Percentiles rank a stretch among this genome's conserved stretches.
Conservation (phyloP, 2,888 invertebrate species). For the Melinaea menophilus region DNA sequence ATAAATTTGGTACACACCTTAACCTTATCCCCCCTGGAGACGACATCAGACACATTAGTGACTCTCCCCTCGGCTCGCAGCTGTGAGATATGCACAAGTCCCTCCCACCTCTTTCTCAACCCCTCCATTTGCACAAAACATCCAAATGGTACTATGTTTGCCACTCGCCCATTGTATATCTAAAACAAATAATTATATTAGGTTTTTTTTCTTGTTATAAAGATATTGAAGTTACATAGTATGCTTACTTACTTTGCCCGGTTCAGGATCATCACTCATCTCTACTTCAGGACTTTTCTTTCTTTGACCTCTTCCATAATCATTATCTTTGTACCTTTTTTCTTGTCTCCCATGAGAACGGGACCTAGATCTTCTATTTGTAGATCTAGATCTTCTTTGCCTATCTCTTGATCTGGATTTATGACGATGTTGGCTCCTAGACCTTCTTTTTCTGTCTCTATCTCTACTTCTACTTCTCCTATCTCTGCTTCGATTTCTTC, state of each 20-base stretch:
- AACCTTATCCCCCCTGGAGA: conserved; percentile 91
- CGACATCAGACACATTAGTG: conserved; percentile 95
- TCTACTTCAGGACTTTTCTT: conserved; percentile 73
- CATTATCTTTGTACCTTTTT: conserved; percentile 45
- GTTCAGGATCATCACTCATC: conserved; percentile 85
- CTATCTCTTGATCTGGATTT: conserved; percentile 44
- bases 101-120: conserved; percentile 93
- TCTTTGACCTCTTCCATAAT: conserved; percentile 52
- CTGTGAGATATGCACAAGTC: conserved; percentile 98
- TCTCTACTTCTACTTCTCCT: conserved; percentile 48
- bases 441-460: conserved; percentile 23
- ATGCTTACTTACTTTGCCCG: conserved; percentile 79
- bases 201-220: conserved; percentile 1
- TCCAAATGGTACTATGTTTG: conserved; percentile 98
- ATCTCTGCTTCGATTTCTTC: conserved; percentile 41
- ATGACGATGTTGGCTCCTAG: conserved; percentile 25
- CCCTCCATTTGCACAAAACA: conserved; percentile 98
- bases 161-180: conserved; percentile 96
- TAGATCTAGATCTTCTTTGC: conserved; percentile 46
- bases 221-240: background rate
- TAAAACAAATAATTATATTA: conserved; percentile 47
- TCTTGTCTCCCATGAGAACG: conserved; percentile 46
- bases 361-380: conserved; percentile 49
- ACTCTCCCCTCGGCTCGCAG: conserved; percentile 95
- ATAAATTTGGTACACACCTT: conserved; percentile 76